Evolutionary conservation across 2,888 invertebrate genomes (phyloP).

Genomic region (Neoascia interrupta): DNA sequence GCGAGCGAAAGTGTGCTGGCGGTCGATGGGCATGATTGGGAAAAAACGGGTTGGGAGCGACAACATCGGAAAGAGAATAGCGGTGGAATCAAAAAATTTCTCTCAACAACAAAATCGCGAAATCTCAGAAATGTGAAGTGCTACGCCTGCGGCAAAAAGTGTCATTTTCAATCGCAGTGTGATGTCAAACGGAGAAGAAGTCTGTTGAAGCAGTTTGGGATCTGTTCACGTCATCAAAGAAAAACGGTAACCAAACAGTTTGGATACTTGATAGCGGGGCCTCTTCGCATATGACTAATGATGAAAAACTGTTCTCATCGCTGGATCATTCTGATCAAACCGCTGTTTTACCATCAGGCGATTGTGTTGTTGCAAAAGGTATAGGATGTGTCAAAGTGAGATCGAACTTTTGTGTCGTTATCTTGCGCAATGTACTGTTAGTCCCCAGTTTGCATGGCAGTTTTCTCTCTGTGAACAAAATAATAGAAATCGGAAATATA

Average conservation of each 20-base stretch:
- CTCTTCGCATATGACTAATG: conserved; percentile 12
- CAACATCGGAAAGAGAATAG: too few species aligned
- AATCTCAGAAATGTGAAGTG: conserved; percentile 18
- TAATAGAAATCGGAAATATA: background rate
- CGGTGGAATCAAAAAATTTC: too few species aligned
- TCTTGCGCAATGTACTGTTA: conserved; percentile 3
- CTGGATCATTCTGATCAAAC: background rate
- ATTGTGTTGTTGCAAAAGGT: conserved; percentile 16
- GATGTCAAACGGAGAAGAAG: background rate
- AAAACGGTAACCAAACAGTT: background rate
- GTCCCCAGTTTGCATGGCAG: background rate
- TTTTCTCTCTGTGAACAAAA: background rate
- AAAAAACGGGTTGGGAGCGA: too few species aligned
- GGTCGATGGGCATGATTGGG: too few species aligned
- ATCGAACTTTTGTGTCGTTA: conserved; percentile 12
- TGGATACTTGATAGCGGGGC: conserved; percentile 39
- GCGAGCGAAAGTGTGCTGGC: too few species aligned
- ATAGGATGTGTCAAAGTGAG: conserved; percentile 16
- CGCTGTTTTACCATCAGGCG: conserved; percentile 20
- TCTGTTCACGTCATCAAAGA: too few species aligned
- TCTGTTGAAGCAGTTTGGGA: background rate
- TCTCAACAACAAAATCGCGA: background rate
- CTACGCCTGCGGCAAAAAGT: conserved; percentile 27
- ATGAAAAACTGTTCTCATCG: background rate
- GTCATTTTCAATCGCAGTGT: conserved; percentile 22